Conservation (phyloP, 2,113 vertebrate genomes). For the Mormoops blainvillei region DNA sequence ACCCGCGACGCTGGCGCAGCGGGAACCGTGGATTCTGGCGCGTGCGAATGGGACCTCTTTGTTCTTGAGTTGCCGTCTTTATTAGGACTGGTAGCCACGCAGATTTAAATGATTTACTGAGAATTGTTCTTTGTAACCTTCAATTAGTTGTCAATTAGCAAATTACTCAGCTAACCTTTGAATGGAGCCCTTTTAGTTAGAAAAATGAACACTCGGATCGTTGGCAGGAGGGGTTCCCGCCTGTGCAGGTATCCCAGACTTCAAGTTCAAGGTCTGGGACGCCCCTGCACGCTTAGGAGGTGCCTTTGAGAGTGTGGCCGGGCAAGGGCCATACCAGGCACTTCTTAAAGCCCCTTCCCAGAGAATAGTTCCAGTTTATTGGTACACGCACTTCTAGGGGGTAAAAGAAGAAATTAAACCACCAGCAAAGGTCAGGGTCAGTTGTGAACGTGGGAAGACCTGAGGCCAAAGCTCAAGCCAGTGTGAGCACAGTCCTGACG, state of each 20-base stretch:
- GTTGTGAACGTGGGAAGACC: not conserved
- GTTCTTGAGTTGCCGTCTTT: not conserved
- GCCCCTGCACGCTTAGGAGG: rapidly evolving
- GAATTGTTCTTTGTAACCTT: not conserved
- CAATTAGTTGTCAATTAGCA: not conserved
- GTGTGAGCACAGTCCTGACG: rapidly evolving
- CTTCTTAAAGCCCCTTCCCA: not conserved
- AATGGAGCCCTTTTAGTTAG: not conserved
- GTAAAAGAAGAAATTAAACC: not conserved
- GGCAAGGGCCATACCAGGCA: rapidly evolving
- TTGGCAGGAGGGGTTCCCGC: rapidly evolving
- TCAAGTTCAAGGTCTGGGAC: rapidly evolving
- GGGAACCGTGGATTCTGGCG: no score
- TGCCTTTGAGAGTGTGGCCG: rapidly evolving
- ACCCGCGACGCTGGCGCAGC: rapidly evolving
- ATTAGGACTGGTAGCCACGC: not conserved
- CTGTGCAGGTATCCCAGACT: not conserved
- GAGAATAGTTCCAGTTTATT: not conserved
- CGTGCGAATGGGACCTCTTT: not conserved
- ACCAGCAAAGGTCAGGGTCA: not conserved
- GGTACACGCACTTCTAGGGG: not conserved
- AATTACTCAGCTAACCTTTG: not conserved
- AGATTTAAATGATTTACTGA: not conserved
- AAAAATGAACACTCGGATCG: not conserved
- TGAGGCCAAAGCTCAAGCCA: not conserved